Evolutionary conservation across 2,797 vertebrate genomes (phyloP).

Genomic region (Galagoides demidoff): DNA sequence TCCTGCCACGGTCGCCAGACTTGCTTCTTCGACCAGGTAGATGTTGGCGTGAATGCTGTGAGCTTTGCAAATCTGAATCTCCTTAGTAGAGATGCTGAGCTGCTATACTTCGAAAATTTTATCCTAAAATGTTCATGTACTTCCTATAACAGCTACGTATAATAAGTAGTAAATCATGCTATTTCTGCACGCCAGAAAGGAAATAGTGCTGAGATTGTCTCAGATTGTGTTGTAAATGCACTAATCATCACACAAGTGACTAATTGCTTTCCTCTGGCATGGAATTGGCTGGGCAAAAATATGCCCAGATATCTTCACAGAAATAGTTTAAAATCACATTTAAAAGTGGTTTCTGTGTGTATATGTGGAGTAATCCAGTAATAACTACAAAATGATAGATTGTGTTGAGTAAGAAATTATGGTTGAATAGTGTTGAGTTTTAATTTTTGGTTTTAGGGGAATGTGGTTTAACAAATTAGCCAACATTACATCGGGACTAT

Average conservation of each 20-base stretch:
- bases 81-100: neutral
- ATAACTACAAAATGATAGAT: neutral
- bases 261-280: constrained; percentile 65
- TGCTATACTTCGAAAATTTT: constrained; percentile 22
- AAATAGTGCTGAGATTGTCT: constrained; percentile 54
- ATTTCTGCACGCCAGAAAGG: constrained; percentile 45
- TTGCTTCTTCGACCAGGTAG: neutral
- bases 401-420: neutral
- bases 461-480: neutral
- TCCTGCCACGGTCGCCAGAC: neutral
- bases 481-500: neutral
- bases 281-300: constrained; percentile 26
- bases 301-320: neutral
- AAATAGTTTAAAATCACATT: constrained; percentile 49
- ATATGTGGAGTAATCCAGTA: neutral
- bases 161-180: constrained; percentile 54
- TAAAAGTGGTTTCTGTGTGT: constrained; percentile 40
- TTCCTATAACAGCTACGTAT: constrained; percentile 27
- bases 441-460: neutral
- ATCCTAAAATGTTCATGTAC: neutral
- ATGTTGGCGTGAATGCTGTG: neutral
- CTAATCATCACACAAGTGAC: constrained; percentile 65
- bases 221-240: constrained; percentile 61
- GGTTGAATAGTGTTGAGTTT: neutral
- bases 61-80: neutral